phyloP scores from a whole-genome alignment of 2,113 vertebrate genomes.

The Cynocephalus volans region DNA sequence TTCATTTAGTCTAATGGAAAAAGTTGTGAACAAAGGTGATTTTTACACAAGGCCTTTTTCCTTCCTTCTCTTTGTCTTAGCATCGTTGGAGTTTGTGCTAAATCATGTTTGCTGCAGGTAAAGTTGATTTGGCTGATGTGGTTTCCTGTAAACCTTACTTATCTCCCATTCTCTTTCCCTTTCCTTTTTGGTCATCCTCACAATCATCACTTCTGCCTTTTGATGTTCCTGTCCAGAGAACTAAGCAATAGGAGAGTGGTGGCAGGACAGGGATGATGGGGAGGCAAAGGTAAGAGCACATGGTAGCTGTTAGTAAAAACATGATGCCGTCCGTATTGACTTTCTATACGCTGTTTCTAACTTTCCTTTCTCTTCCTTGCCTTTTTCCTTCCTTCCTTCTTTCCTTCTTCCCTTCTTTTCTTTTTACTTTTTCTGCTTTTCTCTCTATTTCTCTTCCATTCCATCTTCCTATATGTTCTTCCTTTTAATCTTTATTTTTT shows the following conservation, averaged over 20 bases:
- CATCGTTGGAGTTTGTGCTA: neutral
- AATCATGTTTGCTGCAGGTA: neutral
- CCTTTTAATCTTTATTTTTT: too few species aligned
- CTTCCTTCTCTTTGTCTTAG: neutral
- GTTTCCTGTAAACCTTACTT: neutral
- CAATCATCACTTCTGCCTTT: neutral
- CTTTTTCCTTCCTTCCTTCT: accelerated
- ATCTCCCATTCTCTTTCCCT: neutral
- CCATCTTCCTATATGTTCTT: neutral
- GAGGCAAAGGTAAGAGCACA: neutral
- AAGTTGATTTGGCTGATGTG: neutral
- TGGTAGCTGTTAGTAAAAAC: neutral
- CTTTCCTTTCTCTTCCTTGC: neutral
- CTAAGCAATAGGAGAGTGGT: neutral
- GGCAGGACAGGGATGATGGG: neutral
- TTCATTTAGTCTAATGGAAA: neutral
- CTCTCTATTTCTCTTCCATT: neutral
- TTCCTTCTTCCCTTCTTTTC: accelerated
- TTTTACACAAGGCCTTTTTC: neutral
- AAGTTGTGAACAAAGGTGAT: neutral
- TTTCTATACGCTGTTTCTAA: neutral
- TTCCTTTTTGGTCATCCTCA: neutral
- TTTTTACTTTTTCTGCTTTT: too few species aligned
- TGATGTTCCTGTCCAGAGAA: neutral
- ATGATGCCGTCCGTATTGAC: neutral